Percentiles rank a stretch among this genome's conserved stretches.
Conservation (phyloP, 2,113 vertebrate species). For the Campylomormyrus numenius region DNA sequence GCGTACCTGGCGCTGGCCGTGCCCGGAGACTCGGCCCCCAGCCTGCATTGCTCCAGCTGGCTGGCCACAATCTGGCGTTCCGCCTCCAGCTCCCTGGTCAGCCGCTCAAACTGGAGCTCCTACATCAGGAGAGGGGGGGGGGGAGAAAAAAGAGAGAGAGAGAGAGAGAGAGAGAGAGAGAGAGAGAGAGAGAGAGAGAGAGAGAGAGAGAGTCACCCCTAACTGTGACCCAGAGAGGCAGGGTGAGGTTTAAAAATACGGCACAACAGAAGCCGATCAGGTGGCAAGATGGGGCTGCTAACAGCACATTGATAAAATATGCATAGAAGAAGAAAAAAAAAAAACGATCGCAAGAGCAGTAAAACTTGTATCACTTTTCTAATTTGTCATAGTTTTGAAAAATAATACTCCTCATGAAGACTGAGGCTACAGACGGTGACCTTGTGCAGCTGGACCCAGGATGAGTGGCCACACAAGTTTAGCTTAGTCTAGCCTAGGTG, state of each 20-base stretch:
- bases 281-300: neutral
- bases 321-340: neutral
- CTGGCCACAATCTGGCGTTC: constrained; percentile 99
- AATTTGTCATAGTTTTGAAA: neutral
- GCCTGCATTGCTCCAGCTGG: constrained; percentile 99
- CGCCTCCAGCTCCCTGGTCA: constrained; percentile 97
- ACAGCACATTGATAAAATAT: neutral
- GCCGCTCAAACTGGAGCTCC: constrained; percentile 99
- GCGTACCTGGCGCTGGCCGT: constrained; percentile 93
- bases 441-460: neutral
- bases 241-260: neutral
- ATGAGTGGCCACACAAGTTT: neutral
- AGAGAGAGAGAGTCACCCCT: constrained; percentile 22
- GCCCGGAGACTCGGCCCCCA: constrained; percentile 93
- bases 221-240: neutral
- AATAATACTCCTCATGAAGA: neutral
- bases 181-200: too few species aligned
- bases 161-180: too few species aligned
- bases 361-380: neutral
- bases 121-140: constrained; percentile 57
- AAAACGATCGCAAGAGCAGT: neutral
- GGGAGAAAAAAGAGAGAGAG: constrained; percentile 26
- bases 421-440: neutral
- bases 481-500: neutral
- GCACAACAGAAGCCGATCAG: neutral